Evolutionary conservation across 2,888 invertebrate genomes (phyloP).

Genomic region (Liodrosophila aerea): DNA sequence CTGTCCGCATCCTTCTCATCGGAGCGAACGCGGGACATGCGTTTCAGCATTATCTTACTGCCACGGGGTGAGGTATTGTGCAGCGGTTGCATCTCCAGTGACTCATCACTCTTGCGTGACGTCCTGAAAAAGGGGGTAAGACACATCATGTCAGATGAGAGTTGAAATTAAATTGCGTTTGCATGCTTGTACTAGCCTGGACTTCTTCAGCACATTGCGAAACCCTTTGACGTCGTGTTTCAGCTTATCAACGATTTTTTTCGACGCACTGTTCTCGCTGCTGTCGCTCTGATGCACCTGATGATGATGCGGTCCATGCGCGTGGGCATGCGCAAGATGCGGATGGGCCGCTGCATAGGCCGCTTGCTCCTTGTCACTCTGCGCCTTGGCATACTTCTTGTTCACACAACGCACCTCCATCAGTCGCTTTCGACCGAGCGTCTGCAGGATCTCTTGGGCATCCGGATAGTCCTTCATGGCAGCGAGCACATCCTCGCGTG

Average conservation of each 20-base stretch:
- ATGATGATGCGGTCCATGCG: slow-evolving; percentile 54
- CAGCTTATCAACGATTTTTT: slow-evolving; percentile 91
- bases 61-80: slow-evolving; percentile 81
- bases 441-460: slow-evolving; percentile 96
- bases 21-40: slow-evolving; percentile 90
- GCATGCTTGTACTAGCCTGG: slow-evolving; percentile 81
- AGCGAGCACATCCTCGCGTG: slow-evolving; percentile 95
- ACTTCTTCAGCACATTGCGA: slow-evolving; percentile 85
- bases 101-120: slow-evolving; percentile 84
- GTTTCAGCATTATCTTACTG: slow-evolving; percentile 85
- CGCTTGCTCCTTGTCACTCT: slow-evolving; percentile 78
- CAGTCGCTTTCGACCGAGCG: slow-evolving; percentile 91
- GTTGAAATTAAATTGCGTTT: neutral
- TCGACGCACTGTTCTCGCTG: slow-evolving; percentile 85
- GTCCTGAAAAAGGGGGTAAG: too few relatives aligned
- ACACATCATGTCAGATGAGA: neutral
- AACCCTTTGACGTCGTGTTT: slow-evolving; percentile 91
- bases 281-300: slow-evolving; percentile 79
- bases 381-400: slow-evolving; percentile 82
- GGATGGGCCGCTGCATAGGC: slow-evolving; percentile 64
- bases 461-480: slow-evolving; percentile 99
- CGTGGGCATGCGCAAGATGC: slow-evolving; percentile 44
- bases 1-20: slow-evolving; percentile 86
- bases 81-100: slow-evolving; percentile 87
- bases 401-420: slow-evolving; percentile 90